These are phyloP conservation scores for Rhingia campestris DNA, from an alignment of 2,888 invertebrate genomes.

Conservation along the genomic window DNA sequence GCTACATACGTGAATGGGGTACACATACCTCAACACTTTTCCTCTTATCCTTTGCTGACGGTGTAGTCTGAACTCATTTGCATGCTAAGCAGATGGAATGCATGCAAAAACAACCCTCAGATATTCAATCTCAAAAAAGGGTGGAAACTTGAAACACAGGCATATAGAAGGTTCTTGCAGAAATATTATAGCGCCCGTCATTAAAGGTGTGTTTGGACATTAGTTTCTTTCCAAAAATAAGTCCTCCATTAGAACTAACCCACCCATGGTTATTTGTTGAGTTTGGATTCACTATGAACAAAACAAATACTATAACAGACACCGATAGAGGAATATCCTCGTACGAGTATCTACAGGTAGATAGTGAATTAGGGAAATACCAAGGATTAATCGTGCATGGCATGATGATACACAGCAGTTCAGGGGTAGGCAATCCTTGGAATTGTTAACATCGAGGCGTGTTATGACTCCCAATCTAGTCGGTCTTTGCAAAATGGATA, in stretches of 20 bases:
- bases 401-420: constrained; percentile 28
- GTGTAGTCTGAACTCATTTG: constrained; percentile 1
- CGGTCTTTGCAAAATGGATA: neutral
- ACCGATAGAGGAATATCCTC: neutral
- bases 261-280: too few species aligned
- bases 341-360: constrained; percentile 5
- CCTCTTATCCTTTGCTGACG: neutral
- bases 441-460: constrained; percentile 11
- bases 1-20: neutral
- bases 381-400: constrained; percentile 51
- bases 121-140: neutral
- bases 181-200: neutral
- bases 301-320: neutral
- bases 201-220: neutral
- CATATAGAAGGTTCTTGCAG: too few species aligned
- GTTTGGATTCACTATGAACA: too few species aligned
- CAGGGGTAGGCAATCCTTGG: constrained; percentile 2
- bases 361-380: constrained; percentile 49
- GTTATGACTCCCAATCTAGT: neutral
- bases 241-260: too few species aligned
- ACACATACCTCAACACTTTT: neutral
- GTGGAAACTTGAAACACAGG: neutral
- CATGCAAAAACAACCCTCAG: neutral
- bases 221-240: neutral
- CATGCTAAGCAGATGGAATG: neutral